Evolutionary conservation across 2,888 invertebrate genomes (phyloP).

Genomic region (Deilephila elpenor): DNA sequence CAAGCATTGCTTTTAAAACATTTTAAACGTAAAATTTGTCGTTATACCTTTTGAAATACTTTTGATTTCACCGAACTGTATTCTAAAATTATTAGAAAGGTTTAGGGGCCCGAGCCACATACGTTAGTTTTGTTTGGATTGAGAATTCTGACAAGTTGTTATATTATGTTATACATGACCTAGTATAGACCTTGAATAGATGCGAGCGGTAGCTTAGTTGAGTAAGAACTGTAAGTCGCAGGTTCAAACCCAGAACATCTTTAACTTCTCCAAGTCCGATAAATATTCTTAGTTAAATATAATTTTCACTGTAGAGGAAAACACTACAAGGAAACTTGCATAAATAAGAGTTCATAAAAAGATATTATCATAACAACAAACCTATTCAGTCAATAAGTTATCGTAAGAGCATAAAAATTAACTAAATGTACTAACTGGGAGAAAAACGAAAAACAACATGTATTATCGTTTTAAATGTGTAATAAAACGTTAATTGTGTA

Average conservation of each 20-base stretch:
- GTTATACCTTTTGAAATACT: not conserved
- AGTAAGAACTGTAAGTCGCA: no score
- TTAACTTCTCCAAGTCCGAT: no score
- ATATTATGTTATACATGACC: no score
- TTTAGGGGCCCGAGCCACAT: not conserved
- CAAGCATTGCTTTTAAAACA: slow-evolving; percentile 1
- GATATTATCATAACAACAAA: slow-evolving; percentile 14
- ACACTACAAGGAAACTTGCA: no score
- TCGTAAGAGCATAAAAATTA: slow-evolving; percentile 29
- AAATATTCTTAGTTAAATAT: no score
- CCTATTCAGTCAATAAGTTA: slow-evolving; percentile 9
- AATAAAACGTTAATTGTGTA: slow-evolving; percentile 74
- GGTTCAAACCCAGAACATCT: no score
- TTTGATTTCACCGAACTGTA: slow-evolving; percentile 18
- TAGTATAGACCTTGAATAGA: no score
- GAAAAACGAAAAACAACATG: slow-evolving; percentile 53
- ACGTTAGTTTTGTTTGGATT: not conserved
- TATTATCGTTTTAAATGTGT: slow-evolving; percentile 61
- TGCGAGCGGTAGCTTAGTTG: no score
- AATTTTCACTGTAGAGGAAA: no score
- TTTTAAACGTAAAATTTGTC: not conserved
- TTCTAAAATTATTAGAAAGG: not conserved
- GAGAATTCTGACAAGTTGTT: no score
- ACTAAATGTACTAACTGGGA: slow-evolving; percentile 38
- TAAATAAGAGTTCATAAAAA: no score